Base-by-base conservation (phyloP, 1,140 invertebrate genomes). In the Acromyrmex charruanus region DNA sequence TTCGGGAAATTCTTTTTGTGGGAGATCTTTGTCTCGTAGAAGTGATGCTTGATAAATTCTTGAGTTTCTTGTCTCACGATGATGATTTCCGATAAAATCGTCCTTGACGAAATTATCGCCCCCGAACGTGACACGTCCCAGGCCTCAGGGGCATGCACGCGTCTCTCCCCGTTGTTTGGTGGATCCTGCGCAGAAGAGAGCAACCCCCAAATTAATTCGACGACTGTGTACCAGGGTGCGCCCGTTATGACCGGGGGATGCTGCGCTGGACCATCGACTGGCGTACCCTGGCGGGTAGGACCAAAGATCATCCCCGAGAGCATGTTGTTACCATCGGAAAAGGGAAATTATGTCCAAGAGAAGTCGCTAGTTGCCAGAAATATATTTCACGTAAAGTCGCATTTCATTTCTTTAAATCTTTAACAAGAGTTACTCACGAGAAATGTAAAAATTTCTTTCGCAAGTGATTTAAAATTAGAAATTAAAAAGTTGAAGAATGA, bases 251-350 rank as follows among this genome's bases (percentile, higher is more conserved):
- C 3, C 14, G 21, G 7, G 53, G 86, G 92, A 94, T 93, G 94
- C 92, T 94, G 92, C 35, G 59, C 87, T 94, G 93, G 92, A 94
- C 93, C 93, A 92, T 90, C 87, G 85, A 28, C 92, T 95, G 93
- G 94, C 92, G 94, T 77, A 74, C 93, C 91, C 94, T 95, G 74
- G 66, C 28, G 93, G 39, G 9, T 3, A n/a, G 80, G 74, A 63
- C 10, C 53, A 28, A 25, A 84, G 7, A 49, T 84, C 69, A 28
- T n/a, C n/a, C 55, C 5, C 4, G 53, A 14, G 7, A 59, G 21
- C 68, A 44, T 77, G 69, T 77, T 68, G 35, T 93, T 92, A 92
- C 92, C 90, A 87, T 87, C 90, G 14, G 88, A 16, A 84, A 90
- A 84, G 77, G 77, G 16, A 61, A 74, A 16, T 51, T 39, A n/a